phyloP scores from a whole-genome alignment of 2,797 vertebrate genomes.

The Pipistrellus kuhlii region DNA sequence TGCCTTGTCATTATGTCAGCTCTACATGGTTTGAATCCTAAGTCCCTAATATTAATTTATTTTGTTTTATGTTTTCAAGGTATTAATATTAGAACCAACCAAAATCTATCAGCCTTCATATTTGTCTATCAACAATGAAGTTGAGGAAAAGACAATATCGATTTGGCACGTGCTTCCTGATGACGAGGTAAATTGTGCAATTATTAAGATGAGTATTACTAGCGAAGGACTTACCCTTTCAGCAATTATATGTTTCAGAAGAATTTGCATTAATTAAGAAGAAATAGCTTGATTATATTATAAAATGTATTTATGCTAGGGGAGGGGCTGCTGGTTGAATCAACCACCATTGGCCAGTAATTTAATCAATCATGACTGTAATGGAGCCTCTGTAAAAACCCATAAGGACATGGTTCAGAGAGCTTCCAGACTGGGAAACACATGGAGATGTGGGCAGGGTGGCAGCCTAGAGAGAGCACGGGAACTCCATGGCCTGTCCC shows the following conservation, averaged over 20 bases:
- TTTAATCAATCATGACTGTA: neutral
- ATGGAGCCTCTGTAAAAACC: neutral
- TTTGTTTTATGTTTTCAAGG: constrained; percentile 86
- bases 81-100: constrained; percentile 97
- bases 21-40: neutral
- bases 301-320: no score
- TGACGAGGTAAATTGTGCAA: constrained; percentile 91
- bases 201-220: constrained; percentile 20
- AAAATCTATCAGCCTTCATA: constrained; percentile 99
- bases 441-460: neutral
- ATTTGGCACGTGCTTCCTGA: constrained; percentile 98
- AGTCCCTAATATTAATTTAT: constrained; percentile 53
- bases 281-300: neutral
- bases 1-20: neutral
- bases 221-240: neutral
- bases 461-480: neutral
- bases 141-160: constrained; percentile 96
- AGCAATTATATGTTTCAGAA: neutral
- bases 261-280: neutral
- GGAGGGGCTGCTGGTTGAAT: neutral
- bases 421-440: neutral
- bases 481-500: neutral
- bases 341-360: neutral
- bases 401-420: neutral
- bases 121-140: constrained; percentile 98